phyloP scores from a whole-genome alignment of 2,113 vertebrate species.

The Lucifuga dentata region DNA sequence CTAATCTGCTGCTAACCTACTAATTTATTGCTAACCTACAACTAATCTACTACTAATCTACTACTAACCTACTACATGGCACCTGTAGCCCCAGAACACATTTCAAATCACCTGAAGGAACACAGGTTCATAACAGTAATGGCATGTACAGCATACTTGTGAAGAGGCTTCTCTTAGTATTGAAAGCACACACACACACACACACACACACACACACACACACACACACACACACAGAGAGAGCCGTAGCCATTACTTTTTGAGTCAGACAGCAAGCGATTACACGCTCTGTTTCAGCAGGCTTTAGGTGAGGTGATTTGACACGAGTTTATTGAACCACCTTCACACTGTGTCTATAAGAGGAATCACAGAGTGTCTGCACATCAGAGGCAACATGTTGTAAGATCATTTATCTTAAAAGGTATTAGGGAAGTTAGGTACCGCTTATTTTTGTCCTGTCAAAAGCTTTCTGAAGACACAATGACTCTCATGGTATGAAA shows the following conservation, averaged over 20 bases:
- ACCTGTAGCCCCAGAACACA: too few relatives aligned
- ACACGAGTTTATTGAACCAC: conserved; percentile 31
- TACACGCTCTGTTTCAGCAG: conserved; percentile 70
- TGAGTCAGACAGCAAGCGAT: conserved; percentile 51
- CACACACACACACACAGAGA: neutral
- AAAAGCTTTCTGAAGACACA: conserved; percentile 30
- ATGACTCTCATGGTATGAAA: conserved; percentile 45
- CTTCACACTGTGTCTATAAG: conserved; percentile 6
- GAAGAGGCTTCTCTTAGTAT: too few relatives aligned
- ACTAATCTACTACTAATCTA: too few relatives aligned
- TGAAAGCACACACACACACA: neutral
- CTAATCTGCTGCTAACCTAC: too few relatives aligned
- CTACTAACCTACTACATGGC: too few relatives aligned
- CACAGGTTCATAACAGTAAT: too few relatives aligned
- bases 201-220: conserved; percentile 21
- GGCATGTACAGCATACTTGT: too few relatives aligned
- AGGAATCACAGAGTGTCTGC: neutral
- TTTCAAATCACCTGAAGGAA: too few relatives aligned
- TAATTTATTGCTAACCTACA: too few relatives aligned
- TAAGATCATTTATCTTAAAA: neutral
- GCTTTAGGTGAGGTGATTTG: conserved; percentile 50
- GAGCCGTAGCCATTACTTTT: conserved; percentile 37
- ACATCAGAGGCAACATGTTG: too few relatives aligned
- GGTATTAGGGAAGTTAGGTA: neutral
- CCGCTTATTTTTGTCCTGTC: conserved; percentile 1